These are phyloP conservation scores for Zonotrichia albicollis DNA, from an alignment of 2,797 vertebrate species.

Conservation along the genomic window DNA sequence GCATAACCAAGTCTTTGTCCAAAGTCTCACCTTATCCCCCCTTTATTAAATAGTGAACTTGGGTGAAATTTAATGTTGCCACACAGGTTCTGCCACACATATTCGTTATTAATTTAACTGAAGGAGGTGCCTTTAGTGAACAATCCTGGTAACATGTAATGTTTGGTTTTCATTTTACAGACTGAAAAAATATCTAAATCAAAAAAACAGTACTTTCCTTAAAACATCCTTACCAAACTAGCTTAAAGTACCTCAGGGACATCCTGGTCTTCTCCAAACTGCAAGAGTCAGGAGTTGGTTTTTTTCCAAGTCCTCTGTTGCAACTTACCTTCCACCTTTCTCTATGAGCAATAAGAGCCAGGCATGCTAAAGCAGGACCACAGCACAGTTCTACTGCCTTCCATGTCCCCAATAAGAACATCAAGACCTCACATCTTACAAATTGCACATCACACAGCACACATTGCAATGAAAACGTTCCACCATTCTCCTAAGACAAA, in stretches of 20 bases:
- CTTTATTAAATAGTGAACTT: background rate
- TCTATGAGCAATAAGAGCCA: background rate
- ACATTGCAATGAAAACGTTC: background rate
- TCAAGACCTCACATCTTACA: background rate
- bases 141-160: background rate
- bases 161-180: background rate
- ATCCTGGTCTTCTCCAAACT: background rate
- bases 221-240: rapidly evolving
- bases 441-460: background rate
- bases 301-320: background rate
- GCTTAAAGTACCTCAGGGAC: background rate
- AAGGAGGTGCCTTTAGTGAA: background rate
- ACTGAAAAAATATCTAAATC: background rate
- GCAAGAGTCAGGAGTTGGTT: rapidly evolving
- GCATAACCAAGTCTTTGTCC: background rate
- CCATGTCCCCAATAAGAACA: background rate
- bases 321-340: background rate
- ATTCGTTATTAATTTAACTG: background rate
- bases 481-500: background rate
- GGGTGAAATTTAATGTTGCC: background rate
- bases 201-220: background rate
- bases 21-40: background rate
- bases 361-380: background rate
- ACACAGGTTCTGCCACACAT: background rate
- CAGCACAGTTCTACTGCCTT: background rate